These are phyloP conservation scores for Netelia melanura DNA, from an alignment of 2,888 invertebrate species.

Conservation along the genomic window DNA sequence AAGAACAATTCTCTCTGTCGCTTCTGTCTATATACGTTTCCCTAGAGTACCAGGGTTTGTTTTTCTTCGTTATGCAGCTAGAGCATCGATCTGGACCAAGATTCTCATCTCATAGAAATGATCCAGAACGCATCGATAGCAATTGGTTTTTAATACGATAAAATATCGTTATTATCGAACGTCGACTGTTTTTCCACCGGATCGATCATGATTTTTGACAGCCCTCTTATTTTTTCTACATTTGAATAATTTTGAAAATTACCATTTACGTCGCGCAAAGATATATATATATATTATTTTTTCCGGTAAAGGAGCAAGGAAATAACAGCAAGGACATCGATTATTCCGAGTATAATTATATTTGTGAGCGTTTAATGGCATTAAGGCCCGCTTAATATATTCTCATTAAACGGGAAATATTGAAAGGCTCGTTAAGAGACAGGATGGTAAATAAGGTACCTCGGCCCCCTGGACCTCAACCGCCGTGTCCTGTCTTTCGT, in stretches of 20 bases:
- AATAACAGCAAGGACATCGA: conserved; percentile 37
- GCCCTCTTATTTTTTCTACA: too few species aligned
- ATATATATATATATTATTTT: conserved; percentile 25
- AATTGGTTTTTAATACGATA: too few species aligned
- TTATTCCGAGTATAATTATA: conserved; percentile 77
- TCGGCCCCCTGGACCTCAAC: conserved; percentile 66
- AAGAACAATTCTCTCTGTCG: conserved; percentile 45
- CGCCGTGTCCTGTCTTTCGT: conserved; percentile 61
- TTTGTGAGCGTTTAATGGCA: conserved; percentile 74
- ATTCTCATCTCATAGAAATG: neutral
- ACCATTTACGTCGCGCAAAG: neutral
- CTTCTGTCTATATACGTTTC: conserved; percentile 37
- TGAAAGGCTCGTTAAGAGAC: conserved; percentile 73
- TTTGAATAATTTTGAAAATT: too few species aligned
- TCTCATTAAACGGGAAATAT: conserved; percentile 77
- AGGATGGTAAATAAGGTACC: conserved; percentile 75
- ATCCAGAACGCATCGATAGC: neutral
- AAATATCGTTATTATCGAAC: too few species aligned
- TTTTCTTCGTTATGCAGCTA: conserved; percentile 45
- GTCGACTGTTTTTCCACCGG: too few species aligned
- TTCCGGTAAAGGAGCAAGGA: conserved; percentile 19
- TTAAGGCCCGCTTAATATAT: conserved; percentile 71
- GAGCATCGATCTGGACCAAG: conserved; percentile 15
- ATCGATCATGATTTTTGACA: too few species aligned
- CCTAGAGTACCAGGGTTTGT: conserved; percentile 8